phyloP scores from a whole-genome alignment of 2,113 vertebrate species.

The Odocoileus hemionus region DNA sequence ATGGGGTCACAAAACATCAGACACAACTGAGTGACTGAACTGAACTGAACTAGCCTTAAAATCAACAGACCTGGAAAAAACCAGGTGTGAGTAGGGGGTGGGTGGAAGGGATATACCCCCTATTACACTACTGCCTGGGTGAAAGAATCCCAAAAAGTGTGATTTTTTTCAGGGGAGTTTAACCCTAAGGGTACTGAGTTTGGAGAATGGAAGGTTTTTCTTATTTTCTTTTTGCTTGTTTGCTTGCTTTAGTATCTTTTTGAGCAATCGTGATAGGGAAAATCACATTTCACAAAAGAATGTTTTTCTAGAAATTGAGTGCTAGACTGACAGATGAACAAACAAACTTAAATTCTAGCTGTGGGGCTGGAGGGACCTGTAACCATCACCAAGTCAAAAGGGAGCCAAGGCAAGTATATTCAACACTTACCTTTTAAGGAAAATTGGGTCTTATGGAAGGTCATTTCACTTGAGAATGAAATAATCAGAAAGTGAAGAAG shows the following conservation, averaged over 20 bases:
- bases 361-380: too few species aligned
- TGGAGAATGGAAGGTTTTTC: background rate
- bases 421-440: background rate
- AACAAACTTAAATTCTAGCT: background rate
- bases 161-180: background rate
- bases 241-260: background rate
- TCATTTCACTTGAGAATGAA: background rate
- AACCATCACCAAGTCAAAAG: background rate
- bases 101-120: background rate
- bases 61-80: background rate
- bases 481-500: background rate
- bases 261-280: background rate
- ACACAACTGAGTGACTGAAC: background rate
- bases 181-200: background rate
- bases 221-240: background rate
- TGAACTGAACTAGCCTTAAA: background rate
- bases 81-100: background rate
- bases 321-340: background rate
- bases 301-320: background rate
- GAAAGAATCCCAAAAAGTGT: background rate
- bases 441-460: background rate
- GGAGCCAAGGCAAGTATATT: background rate
- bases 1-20: background rate
- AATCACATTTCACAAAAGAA: background rate
- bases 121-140: background rate